phyloP scores from a whole-genome alignment of 2,888 invertebrate species.

The Sphaeridia pumilis region DNA sequence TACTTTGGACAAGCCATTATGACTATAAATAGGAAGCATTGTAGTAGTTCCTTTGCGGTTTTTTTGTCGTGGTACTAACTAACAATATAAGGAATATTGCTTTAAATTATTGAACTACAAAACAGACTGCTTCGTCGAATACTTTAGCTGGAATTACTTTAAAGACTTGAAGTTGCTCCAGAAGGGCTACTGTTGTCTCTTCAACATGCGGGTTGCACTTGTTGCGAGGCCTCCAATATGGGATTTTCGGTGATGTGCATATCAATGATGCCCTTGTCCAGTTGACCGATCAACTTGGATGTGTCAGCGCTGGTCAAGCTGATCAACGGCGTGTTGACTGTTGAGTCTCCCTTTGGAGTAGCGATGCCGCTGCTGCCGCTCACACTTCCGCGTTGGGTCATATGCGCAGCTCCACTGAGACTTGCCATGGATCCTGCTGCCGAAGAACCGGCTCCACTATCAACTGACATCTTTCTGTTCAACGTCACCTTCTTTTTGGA shows the following conservation, averaged over 20 bases:
- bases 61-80: no score
- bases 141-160: no score
- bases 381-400: neutral
- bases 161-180: no score
- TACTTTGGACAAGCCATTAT: no score
- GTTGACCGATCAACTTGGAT: neutral
- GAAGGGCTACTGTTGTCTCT: slow-evolving; percentile 7
- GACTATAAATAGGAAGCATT: no score
- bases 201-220: slow-evolving; percentile 17
- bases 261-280: slow-evolving; percentile 34
- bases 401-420: slow-evolving; percentile 12
- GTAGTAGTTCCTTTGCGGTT: no score
- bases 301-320: slow-evolving; percentile 22
- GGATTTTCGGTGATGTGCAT: slow-evolving; percentile 36
- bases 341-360: slow-evolving; percentile 28
- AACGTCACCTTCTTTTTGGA: slow-evolving; percentile 31
- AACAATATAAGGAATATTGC: no score
- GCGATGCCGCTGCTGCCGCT: slow-evolving; percentile 25
- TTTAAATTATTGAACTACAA: no score
- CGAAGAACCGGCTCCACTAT: slow-evolving; percentile 35
- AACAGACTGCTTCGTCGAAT: no score
- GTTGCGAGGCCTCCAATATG: slow-evolving; percentile 28
- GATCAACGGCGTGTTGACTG: slow-evolving; percentile 21
- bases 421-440: slow-evolving; percentile 23
- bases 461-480: slow-evolving; percentile 34